Conservation (phyloP, 2,113 vertebrate genomes). For the Phalacrocorax brasilianus region DNA sequence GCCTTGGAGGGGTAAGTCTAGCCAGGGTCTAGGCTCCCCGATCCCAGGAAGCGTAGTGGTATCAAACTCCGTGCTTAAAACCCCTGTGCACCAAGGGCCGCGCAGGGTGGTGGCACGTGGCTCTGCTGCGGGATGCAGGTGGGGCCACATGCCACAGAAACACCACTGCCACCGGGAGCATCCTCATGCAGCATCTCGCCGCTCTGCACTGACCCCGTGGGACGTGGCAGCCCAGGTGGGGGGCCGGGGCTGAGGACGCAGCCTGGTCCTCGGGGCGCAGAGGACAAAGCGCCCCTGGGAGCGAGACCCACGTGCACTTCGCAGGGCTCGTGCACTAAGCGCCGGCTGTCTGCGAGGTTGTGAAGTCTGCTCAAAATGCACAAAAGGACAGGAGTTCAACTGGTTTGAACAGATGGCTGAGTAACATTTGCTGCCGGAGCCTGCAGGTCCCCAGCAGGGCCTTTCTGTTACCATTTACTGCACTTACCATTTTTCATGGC, state of each 20-base stretch:
- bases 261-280: fast-evolving
- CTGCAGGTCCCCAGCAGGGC: neutral
- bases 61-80: neutral
- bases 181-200: neutral
- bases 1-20: neutral
- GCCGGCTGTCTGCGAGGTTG: fast-evolving
- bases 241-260: neutral
- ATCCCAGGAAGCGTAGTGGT: fast-evolving
- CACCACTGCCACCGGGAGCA: fast-evolving
- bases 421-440: neutral
- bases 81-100: fast-evolving
- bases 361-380: fast-evolving
- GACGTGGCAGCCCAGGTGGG: fast-evolving
- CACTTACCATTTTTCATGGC: neutral
- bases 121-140: neutral
- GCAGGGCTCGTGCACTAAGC: fast-evolving
- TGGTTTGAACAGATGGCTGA: neutral
- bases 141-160: fast-evolving
- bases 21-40: neutral
- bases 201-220: fast-evolving
- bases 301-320: fast-evolving
- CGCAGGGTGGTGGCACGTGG: fast-evolving
- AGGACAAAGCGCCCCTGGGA: fast-evolving
- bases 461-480: neutral
- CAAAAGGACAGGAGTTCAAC: neutral